Percentiles rank a stretch among this genome's conserved stretches.
Evolutionary conservation across 2,888 invertebrate species (phyloP).

Genomic region (Andrena camellia): DNA sequence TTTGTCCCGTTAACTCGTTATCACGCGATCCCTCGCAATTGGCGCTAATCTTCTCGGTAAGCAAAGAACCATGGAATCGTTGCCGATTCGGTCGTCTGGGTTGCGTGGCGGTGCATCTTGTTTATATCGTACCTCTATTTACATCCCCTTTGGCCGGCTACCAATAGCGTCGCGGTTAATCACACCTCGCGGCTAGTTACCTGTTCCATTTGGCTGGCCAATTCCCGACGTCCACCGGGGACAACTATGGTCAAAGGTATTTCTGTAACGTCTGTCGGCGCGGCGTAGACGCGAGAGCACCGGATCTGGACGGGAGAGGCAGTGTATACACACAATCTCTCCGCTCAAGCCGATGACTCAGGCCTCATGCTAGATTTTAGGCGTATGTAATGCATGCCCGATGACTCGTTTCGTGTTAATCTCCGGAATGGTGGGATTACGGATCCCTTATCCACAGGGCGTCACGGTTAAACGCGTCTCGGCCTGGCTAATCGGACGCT

Average conservation of each 20-base stretch:
- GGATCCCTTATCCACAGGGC: slow-evolving; percentile 36
- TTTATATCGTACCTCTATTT: slow-evolving; percentile 10
- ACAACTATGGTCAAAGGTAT: slow-evolving; percentile 53
- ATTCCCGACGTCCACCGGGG: slow-evolving; percentile 24
- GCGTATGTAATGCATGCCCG: slow-evolving; percentile 62
- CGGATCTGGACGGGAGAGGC: slow-evolving; percentile 50
- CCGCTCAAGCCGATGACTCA: slow-evolving; percentile 60
- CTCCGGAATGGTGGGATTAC: slow-evolving; percentile 37
- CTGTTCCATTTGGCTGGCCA: slow-evolving; percentile 36
- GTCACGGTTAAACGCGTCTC: slow-evolving; percentile 17
- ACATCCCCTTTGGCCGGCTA: background rate
- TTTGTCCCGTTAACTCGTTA: background rate
- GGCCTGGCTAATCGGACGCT: background rate
- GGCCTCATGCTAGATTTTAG: slow-evolving; percentile 59
- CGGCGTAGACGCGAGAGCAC: slow-evolving; percentile 38
- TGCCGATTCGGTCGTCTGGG: background rate
- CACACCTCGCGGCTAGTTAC: slow-evolving; percentile 7
- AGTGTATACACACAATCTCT: slow-evolving; percentile 57
- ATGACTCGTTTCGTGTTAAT: slow-evolving; percentile 67
- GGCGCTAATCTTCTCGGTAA: slow-evolving; percentile 5
- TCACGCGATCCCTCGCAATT: background rate
- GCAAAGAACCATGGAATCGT: background rate
- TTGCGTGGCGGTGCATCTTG: background rate
- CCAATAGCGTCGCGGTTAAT: slow-evolving; percentile 13
- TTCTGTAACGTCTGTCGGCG: slow-evolving; percentile 40